Percentiles rank a stretch among this genome's conserved stretches.
These are phyloP conservation scores for Mythimna ferrago DNA, from an alignment of 2,888 invertebrate genomes.

Conservation along the genomic window DNA sequence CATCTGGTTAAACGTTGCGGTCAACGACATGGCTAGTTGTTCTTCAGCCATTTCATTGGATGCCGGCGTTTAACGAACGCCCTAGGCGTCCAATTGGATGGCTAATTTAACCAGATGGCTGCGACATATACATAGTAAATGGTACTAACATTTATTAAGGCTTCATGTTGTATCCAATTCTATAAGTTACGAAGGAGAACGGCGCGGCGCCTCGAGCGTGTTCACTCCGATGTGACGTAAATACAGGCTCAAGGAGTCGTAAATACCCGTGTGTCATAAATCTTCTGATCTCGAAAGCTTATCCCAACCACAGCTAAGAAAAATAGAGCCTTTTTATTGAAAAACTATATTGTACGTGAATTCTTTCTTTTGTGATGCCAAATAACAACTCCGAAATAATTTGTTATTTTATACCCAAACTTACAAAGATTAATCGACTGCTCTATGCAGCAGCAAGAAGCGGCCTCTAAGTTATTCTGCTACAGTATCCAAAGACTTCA, in stretches of 20 bases:
- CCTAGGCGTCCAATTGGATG: no score
- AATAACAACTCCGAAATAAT: neutral
- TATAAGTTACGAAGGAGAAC: slow-evolving; percentile 11
- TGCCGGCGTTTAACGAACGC: no score
- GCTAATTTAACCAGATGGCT: no score
- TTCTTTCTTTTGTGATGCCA: neutral
- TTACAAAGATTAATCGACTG: neutral
- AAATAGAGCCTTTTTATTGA: slow-evolving; percentile 18
- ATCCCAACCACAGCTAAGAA: slow-evolving; percentile 9
- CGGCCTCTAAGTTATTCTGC: neutral
- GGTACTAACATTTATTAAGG: slow-evolving; percentile 1
- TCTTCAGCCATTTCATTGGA: no score
- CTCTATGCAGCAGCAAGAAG: neutral
- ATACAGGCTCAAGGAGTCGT: slow-evolving; percentile 38
- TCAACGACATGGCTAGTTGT: no score
- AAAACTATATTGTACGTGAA: neutral
- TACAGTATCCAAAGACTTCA: neutral
- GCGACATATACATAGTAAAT: no score
- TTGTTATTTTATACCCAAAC: neutral
- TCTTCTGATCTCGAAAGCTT: slow-evolving; percentile 37
- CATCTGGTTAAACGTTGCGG: no score
- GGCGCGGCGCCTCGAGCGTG: slow-evolving; percentile 2
- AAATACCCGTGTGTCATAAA: slow-evolving; percentile 49
- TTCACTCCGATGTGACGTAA: slow-evolving; percentile 29
- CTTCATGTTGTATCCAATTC: neutral